A percentile compares a stretch with the other conserved stretches of the same genome.
Evolutionary conservation across 2,888 invertebrate species (phyloP).

Genomic region (Icerya purchasi): DNA sequence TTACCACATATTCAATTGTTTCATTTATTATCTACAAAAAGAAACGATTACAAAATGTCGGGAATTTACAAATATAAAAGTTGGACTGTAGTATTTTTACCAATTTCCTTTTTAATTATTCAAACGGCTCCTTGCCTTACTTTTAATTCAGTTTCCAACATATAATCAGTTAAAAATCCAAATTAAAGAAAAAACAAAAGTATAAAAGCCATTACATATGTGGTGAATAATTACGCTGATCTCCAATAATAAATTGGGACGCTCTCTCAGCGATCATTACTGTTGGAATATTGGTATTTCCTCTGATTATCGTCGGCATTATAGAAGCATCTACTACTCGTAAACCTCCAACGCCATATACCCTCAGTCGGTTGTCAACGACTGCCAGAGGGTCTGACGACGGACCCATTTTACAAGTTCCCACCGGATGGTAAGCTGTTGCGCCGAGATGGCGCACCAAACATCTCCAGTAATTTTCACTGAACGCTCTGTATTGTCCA

Average conservation of each 20-base stretch:
- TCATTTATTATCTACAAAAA: too few species aligned
- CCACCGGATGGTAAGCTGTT: slow-evolving; percentile 10
- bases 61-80: too few species aligned
- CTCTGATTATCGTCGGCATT: slow-evolving; percentile 10
- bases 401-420: slow-evolving; percentile 13
- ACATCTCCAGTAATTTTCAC: slow-evolving; percentile 7
- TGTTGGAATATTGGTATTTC: slow-evolving; percentile 12
- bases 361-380: slow-evolving; percentile 2
- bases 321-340: slow-evolving; percentile 11
- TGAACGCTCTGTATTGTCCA: background rate
- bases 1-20: too few species aligned
- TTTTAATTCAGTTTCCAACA: background rate
- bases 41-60: too few species aligned
- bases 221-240: background rate
- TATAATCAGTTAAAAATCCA: background rate
- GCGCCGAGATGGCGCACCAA: slow-evolving; percentile 5
- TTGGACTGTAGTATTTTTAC: too few species aligned
- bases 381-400: slow-evolving; percentile 3
- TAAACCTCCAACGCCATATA: slow-evolving; percentile 3
- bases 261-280: slow-evolving; percentile 14
- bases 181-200: too few species aligned
- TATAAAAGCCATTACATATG: too few species aligned
- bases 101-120: too few species aligned
- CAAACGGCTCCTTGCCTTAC: too few species aligned
- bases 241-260: slow-evolving; percentile 8